phyloP scores from a whole-genome alignment of 2,888 invertebrate genomes.

The Fragum fragum region DNA sequence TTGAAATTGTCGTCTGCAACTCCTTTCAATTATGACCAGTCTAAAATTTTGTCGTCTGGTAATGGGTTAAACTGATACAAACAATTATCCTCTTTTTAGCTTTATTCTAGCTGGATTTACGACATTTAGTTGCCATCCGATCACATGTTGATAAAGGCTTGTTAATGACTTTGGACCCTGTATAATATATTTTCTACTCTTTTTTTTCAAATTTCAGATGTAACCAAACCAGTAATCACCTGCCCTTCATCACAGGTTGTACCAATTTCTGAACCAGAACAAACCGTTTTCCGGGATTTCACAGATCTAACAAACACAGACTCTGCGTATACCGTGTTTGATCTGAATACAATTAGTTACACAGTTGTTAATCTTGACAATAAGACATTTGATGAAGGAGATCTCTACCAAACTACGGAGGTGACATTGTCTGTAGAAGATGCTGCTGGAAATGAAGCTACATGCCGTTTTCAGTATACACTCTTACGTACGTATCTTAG shows the following conservation, averaged over 20 bases:
- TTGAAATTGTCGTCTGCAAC: no score
- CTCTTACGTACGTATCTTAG: conserved; percentile 68
- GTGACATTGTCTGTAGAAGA: conserved; percentile 98
- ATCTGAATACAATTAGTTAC: conserved; percentile 36
- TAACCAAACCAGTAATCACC: conserved; percentile 33
- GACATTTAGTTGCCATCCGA: no score
- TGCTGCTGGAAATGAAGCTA: conserved; percentile 98
- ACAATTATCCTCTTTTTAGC: no score
- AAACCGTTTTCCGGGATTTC: conserved; percentile 25
- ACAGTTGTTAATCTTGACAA: conserved; percentile 36
- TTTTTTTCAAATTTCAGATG: conserved; percentile 47
- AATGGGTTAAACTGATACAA: no score
- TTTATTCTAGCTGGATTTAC: no score
- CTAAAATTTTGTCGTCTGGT: no score
- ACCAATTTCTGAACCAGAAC: not conserved
- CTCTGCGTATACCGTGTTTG: conserved; percentile 2
- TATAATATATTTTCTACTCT: no score
- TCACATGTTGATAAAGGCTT: no score
- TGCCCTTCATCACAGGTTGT: conserved; percentile 39
- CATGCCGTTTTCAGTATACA: conserved; percentile 96
- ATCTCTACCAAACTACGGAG: conserved; percentile 82
- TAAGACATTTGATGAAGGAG: conserved; percentile 36
- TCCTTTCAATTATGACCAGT: no score
- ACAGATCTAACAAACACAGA: not conserved
- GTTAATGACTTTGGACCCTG: no score